Base-by-base conservation (phyloP, 2,113 vertebrate genomes). In the Vimba vimba region DNA sequence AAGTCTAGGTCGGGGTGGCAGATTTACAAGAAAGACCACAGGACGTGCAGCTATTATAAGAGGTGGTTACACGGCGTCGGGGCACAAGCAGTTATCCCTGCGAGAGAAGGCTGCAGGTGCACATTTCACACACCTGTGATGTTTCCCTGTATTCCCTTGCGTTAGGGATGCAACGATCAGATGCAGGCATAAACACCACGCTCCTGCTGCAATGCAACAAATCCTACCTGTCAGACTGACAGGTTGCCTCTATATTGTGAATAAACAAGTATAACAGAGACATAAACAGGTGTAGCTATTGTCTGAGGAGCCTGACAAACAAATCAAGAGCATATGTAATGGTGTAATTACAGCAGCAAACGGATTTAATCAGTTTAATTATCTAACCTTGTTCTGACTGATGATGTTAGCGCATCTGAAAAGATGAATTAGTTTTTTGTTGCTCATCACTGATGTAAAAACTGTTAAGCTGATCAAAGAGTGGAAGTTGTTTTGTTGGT, bases 231-330 rank as follows among this genome's bases (percentile, higher is more conserved):
- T 89, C 73, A 17, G 10, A 4, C 85, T 60, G 78, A 75, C 90
- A 52, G 89, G 86, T 84, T 92, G 90, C 86, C 85, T 89, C 74
- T 11, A 73, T 83, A 85, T 71, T 59, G 87, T 86, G 45, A 77
- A 90, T 89, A 91, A 94, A 94, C 91, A 94, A 92, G 83, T 27
- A 81, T 74, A 84, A 87, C 57, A 79, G 75, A 91, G 91, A 92
- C 75, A 87, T 90, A 92, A 91, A 89, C 84, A 87, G 93, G 93
- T 66, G 88, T 91, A 90, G 91, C 92, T 92, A 91, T 92, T 88
- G 87, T 90, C 76, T 92, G 93, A 73, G 77, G 88, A 50, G 81
- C 59, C 80, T 91, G 93, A 93, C 92, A 92, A 91, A 93, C 90
- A 92, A 81, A 85, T 71, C 1, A 77, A 87, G 90, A 90, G 55